phyloP scores from a whole-genome alignment of 1,140 invertebrate species.

The Lordiphosa mommai region DNA sequence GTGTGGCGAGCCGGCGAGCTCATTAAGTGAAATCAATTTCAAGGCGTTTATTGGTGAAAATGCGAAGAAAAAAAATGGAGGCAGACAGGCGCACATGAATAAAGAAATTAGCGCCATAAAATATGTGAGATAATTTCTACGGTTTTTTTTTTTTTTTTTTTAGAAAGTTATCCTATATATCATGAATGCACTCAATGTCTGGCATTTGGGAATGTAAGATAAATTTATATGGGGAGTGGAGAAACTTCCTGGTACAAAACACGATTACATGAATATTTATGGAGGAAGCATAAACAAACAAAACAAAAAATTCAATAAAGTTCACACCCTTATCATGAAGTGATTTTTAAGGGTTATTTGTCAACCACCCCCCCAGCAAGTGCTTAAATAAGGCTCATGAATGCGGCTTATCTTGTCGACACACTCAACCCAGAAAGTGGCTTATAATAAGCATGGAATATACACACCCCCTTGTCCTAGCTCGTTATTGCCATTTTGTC shows the following conservation, averaged over 20 bases:
- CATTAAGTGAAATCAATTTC: slow-evolving; percentile 19
- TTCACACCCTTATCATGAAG: too few relatives aligned
- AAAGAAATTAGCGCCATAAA: slow-evolving; percentile 66
- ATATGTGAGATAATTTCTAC: slow-evolving; percentile 23
- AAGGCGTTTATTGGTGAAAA: slow-evolving; percentile 38
- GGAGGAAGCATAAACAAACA: too few relatives aligned
- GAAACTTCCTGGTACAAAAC: too few relatives aligned
- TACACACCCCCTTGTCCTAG: slow-evolving; percentile 41
- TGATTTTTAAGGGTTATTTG: not conserved
- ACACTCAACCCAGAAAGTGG: slow-evolving; percentile 35
- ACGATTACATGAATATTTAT: too few relatives aligned
- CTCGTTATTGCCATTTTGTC: slow-evolving; percentile 46
- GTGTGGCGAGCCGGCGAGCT: not conserved
- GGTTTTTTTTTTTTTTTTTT: not conserved
- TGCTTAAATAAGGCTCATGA: slow-evolving; percentile 37
- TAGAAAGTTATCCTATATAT: slow-evolving; percentile 24
- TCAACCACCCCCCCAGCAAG: slow-evolving; percentile 1
- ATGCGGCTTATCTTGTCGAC: slow-evolving; percentile 74
- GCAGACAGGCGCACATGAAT: slow-evolving; percentile 44
- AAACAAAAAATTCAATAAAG: too few relatives aligned
- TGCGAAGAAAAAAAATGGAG: slow-evolving; percentile 11
- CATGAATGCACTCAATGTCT: too few relatives aligned
- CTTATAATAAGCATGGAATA: slow-evolving; percentile 73
- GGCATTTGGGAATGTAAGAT: too few relatives aligned
- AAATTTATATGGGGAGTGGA: too few relatives aligned